Percentiles rank a stretch among this genome's conserved stretches.
These are phyloP conservation scores for Halocaridina rubra DNA, from an alignment of 2,888 invertebrate genomes.

Conservation along the genomic window DNA sequence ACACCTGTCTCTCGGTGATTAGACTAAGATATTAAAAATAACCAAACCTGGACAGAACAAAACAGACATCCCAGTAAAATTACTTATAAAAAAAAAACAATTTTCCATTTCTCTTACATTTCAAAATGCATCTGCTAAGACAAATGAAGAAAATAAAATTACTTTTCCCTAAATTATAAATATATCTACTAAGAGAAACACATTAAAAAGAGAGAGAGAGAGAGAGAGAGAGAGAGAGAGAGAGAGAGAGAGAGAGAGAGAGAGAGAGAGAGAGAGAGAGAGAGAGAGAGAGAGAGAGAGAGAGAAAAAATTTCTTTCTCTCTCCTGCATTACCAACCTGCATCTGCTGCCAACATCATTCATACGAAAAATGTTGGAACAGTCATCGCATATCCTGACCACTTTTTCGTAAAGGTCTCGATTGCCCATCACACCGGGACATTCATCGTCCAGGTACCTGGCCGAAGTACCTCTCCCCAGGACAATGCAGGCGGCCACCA, in stretches of 20 bases:
- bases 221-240: neutral
- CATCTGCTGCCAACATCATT: neutral
- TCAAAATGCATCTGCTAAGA: too few species aligned
- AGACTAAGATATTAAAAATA: too few species aligned
- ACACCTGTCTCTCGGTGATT: too few species aligned
- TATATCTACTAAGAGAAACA: too few species aligned
- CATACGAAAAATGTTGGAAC: constrained; percentile 27
- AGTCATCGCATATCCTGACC: constrained; percentile 22
- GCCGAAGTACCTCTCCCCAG: neutral
- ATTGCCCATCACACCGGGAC: constrained; percentile 11
- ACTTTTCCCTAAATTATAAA: too few species aligned
- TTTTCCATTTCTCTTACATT: too few species aligned
- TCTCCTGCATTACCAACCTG: too few species aligned
- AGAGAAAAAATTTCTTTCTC: neutral
- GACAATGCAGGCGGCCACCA: neutral
- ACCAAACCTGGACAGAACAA: too few species aligned
- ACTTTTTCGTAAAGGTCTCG: constrained; percentile 24
- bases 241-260: neutral
- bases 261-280: neutral
- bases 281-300: neutral
- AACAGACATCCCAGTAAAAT: too few species aligned
- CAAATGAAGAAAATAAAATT: too few species aligned
- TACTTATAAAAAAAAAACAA: too few species aligned
- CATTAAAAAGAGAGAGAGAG: too few species aligned
- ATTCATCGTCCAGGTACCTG: constrained; percentile 5